A percentile compares a stretch with the other conserved stretches of the same genome.
Evolutionary conservation across 2,797 vertebrate genomes (phyloP).

Genomic region (Xenentodon cancila): DNA sequence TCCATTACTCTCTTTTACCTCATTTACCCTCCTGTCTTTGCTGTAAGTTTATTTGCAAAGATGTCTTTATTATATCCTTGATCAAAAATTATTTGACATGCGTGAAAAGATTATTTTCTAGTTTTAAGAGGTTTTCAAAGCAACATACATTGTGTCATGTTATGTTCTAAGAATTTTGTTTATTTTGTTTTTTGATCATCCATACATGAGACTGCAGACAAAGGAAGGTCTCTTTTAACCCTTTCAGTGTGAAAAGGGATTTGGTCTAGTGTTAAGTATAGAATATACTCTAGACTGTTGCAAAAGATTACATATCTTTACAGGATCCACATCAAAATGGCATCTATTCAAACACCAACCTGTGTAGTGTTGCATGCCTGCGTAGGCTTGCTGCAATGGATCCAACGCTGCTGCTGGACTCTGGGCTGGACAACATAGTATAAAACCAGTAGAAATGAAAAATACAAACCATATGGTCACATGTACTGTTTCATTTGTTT

Average conservation of each 20-base stretch:
- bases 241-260: neutral
- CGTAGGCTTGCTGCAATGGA: slow-evolving; percentile 92
- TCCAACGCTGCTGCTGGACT: slow-evolving; percentile 89
- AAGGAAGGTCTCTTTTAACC: neutral
- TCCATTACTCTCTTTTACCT: slow-evolving; percentile 9
- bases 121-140: slow-evolving; percentile 5
- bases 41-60: neutral
- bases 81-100: neutral
- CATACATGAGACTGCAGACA: neutral
- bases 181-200: neutral
- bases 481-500: neutral
- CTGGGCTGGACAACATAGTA: slow-evolving; percentile 80
- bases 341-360: slow-evolving; percentile 72
- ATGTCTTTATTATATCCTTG: slow-evolving; percentile 3
- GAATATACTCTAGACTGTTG: neutral
- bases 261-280: neutral
- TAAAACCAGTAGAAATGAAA: slow-evolving; percentile 7
- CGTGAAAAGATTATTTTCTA: neutral
- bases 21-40: slow-evolving; percentile 25
- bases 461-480: neutral
- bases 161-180: neutral
- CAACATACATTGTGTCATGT: neutral
- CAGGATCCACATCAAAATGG: slow-evolving; percentile 1
- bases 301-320: neutral
- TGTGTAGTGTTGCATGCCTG: slow-evolving; percentile 95